These are phyloP conservation scores for Dissostichus mawsoni DNA, from an alignment of 2,113 vertebrate species.

Conservation along the genomic window DNA sequence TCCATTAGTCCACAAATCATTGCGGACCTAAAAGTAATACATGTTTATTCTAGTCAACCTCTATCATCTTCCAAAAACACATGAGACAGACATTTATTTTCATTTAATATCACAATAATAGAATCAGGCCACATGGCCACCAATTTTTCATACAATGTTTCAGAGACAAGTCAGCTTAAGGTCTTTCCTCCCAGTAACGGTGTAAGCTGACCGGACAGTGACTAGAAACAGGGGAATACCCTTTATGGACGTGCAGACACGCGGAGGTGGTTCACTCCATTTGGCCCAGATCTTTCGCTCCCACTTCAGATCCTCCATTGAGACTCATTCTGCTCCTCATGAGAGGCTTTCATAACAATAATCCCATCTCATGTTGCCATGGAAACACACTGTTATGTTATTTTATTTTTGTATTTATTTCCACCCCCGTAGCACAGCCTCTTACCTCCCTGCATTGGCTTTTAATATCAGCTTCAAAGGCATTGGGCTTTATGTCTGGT, in stretches of 20 bases:
- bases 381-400: slow-evolving; percentile 58
- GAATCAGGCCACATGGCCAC: not conserved
- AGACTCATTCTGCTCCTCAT: slow-evolving; percentile 62
- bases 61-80: too few species aligned
- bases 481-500: slow-evolving; percentile 34
- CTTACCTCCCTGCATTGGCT: slow-evolving; percentile 10
- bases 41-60: too few species aligned
- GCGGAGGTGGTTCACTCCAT: slow-evolving; percentile 63
- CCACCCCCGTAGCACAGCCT: slow-evolving; percentile 19
- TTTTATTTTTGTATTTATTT: slow-evolving; percentile 40
- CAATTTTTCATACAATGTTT: not conserved
- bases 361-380: slow-evolving; percentile 58
- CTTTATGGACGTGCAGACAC: slow-evolving; percentile 53
- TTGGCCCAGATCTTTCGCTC: slow-evolving; percentile 76
- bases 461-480: slow-evolving; percentile 23
- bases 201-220: slow-evolving; percentile 25
- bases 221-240: slow-evolving; percentile 32
- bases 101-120: not conserved
- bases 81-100: too few species aligned
- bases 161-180: slow-evolving; percentile 10
- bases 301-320: slow-evolving; percentile 58
- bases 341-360: slow-evolving; percentile 69
- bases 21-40: too few species aligned
- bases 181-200: slow-evolving; percentile 22
- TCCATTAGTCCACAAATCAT: too few species aligned